Evolutionary conservation across 92 coral and sea anemone genomes (phyloP).

Genomic region (Porites lobata): DNA sequence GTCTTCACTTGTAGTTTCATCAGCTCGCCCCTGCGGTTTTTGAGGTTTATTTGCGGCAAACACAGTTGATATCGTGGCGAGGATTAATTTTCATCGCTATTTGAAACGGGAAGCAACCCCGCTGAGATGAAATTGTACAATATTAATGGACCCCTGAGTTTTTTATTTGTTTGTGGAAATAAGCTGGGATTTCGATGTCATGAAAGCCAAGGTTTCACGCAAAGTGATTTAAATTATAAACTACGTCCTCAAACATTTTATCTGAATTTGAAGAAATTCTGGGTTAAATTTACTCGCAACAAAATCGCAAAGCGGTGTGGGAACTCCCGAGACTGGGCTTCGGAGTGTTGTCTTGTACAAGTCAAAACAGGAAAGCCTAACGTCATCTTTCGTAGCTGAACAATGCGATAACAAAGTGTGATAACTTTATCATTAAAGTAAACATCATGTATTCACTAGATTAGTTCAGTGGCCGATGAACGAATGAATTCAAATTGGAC

Average conservation of each 20-base stretch:
- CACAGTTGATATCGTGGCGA: conserved; percentile 1
- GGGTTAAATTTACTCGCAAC: neutral
- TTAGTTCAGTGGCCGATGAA: conserved; percentile 11
- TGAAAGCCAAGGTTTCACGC: conserved; percentile 6
- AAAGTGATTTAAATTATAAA: neutral
- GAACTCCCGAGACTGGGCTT: neutral
- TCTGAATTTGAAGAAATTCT: neutral
- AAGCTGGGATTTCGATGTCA: conserved; percentile 22
- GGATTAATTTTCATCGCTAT: conserved; percentile 39
- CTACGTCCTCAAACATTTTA: neutral
- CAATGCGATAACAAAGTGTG: conserved; percentile 42
- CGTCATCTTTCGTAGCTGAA: conserved; percentile 40
- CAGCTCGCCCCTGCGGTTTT: neutral
- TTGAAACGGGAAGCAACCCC: conserved; percentile 39
- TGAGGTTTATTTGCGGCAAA: conserved; percentile 35
- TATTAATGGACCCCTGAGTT: conserved; percentile 46
- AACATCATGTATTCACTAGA: conserved; percentile 57
- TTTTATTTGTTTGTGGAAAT: conserved; percentile 40
- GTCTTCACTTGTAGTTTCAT: neutral
- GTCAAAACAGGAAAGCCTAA: conserved; percentile 40
- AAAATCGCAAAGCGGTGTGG: neutral
- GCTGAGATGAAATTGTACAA: conserved; percentile 41
- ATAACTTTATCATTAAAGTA: conserved; percentile 55
- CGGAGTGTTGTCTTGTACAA: neutral
- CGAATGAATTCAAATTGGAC: neutral